Base-by-base conservation (phyloP, 2,888 invertebrate species). In the Saturnia japonica region DNA sequence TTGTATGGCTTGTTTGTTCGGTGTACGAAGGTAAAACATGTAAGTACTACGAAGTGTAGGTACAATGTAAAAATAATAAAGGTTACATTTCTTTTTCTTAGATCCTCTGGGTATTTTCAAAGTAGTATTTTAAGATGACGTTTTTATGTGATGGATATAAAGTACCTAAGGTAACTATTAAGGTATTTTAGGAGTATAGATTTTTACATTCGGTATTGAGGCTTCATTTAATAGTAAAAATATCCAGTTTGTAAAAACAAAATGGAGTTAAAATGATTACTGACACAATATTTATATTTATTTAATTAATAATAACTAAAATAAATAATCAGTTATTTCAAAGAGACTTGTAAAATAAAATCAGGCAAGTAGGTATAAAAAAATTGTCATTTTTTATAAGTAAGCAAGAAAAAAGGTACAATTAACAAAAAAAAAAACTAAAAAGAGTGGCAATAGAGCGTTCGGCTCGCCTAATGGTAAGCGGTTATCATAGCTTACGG, bases 1-100 rank as follows among this genome's bases (percentile, higher is more conserved):
- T 67, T 19, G 66, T 78, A 77, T 75, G 75, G 74, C 72, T 78
- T 78, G 79, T 82, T 81, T 80, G 79, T 84, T 84, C 51, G 72
- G 73, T 74, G 72, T 73, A 72, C 47, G 64, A 28, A 60, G 68
- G 71, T 71, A 78, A 78, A n/a, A 76, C 77, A 78, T 74, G 34
- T 40, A 19, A 16, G 34, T 62, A 34, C 62, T 8, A 40, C 19
- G 1, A n/a, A 64, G 40, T 62, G 34, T 62, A 28, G 62, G 62
- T 64, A 64, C 40, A 9, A 1, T 40, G 19, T 64, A 19, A 64
- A 19, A 22, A 40, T 64, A 64, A 40, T 64, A 64, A 40, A 40
- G 40, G 19, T n/a, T n/a, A 40, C 40, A 64, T 64, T 64, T 64
- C 40, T 40, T 64, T 60, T 64, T n/a, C n/a, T 9, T 40, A n/a